Base-by-base conservation (phyloP, 2,113 vertebrate species). In the Colaptes auratus region DNA sequence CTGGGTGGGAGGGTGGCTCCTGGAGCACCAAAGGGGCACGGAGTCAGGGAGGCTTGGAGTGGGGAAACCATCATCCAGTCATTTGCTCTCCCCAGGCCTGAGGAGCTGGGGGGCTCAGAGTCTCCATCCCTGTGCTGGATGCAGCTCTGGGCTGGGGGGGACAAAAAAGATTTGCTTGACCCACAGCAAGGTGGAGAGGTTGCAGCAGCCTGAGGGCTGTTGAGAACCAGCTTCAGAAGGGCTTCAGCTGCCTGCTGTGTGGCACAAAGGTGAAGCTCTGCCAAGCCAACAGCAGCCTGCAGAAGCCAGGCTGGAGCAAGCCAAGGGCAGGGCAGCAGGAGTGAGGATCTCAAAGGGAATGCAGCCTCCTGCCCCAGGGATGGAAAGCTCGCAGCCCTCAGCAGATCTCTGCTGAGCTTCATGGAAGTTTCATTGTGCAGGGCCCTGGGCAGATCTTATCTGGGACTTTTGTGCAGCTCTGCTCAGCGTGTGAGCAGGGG, bases 361-460 rank as follows among this genome's bases (percentile, higher is more conserved):
- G 9, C 15, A 44, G 15, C 35, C 30, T 35, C 65, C 44, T 35
- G 50, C 82, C 20, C 1, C 24, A 16, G 74, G 33, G 50, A 60
- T 5, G 9, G 65, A 44, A 60, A 31, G 23, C 36, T 56, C 55
- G 0, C 55, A 76, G 0, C 78, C 35, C 73, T 65, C 69, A 50
- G 64, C 7, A 2, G 86, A 48, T 1, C 5, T 28, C 15, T 73
- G 90, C 80, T 1, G 1, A 14, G 70, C 39, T 53, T 33, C 1
- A 0, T 4, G 3, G 48, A 58, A 95, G 72, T 96, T 96, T 96
- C 96, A 96, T 94, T 95, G 92, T 94, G 95, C 92, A 67, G 63
- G 10, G 74, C 63, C 66, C 46, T 0, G 0, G 53, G 73, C 33
- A 93, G 94, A 96, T 95, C 19, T 95, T 95, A 96, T 96, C 96